These are phyloP conservation scores for Decapterus maruadsi DNA, from an alignment of 2,797 vertebrate genomes.

Conservation along the genomic window DNA sequence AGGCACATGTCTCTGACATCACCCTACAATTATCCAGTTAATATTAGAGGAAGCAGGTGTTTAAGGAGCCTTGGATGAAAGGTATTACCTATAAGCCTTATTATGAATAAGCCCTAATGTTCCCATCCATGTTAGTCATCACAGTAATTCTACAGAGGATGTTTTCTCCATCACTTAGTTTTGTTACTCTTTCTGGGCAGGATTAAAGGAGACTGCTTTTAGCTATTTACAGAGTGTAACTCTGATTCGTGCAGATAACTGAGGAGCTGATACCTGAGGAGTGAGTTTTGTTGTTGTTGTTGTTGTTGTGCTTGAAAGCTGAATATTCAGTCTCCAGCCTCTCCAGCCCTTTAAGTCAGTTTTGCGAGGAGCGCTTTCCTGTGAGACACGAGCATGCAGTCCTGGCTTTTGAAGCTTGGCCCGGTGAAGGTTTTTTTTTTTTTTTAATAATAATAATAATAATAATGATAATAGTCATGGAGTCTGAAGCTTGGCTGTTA, in stretches of 20 bases:
- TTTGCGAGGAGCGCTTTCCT: constrained; percentile 19
- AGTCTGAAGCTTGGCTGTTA: constrained; percentile 56
- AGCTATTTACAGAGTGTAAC: constrained; percentile 41
- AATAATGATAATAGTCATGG: constrained; percentile 28
- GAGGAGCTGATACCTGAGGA: constrained; percentile 22
- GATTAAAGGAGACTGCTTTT: constrained; percentile 55
- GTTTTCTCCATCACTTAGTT: constrained; percentile 54
- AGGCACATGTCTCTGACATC: constrained; percentile 46
- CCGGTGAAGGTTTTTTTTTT: constrained; percentile 35
- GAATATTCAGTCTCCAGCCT: constrained; percentile 7
- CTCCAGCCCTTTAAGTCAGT: constrained; percentile 19
- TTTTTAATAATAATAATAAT: constrained; percentile 11
- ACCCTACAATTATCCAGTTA: constrained; percentile 60
- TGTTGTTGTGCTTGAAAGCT: constrained; percentile 25
- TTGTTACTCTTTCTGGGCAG: constrained; percentile 41
- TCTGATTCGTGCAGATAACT: constrained; percentile 43
- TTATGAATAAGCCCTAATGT: constrained; percentile 68
- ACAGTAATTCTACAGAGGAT: constrained; percentile 56
- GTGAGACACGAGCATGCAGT: constrained; percentile 9
- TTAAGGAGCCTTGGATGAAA: constrained; percentile 61
- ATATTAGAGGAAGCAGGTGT: constrained; percentile 62
- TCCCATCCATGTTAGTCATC: constrained; percentile 64
- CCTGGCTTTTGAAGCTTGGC: constrained; percentile 49
- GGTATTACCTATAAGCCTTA: constrained; percentile 66
- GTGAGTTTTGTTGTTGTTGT: neutral